Evolutionary conservation across 2,113 vertebrate species (phyloP).

Genomic region (Prunella fulvescens): DNA sequence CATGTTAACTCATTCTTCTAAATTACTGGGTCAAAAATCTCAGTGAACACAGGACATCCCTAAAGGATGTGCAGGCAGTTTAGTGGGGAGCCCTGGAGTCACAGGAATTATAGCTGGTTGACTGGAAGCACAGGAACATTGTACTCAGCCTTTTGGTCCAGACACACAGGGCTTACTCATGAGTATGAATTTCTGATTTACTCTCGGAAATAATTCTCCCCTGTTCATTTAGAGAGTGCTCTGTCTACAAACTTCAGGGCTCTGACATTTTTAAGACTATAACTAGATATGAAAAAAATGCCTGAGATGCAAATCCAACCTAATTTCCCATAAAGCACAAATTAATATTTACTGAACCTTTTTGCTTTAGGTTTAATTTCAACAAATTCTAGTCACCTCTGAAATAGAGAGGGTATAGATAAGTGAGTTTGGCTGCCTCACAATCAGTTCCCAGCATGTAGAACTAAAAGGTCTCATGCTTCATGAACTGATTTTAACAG

Average conservation of each 20-base stretch:
- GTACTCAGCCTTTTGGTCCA: not conserved
- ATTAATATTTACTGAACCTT: slow-evolving; percentile 28
- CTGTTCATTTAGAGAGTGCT: not conserved
- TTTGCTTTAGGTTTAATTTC: not conserved
- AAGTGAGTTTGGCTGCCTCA: not conserved
- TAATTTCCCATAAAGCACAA: not conserved
- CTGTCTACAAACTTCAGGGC: not conserved
- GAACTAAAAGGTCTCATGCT: not conserved
- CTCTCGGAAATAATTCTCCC: not conserved
- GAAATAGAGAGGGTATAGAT: not conserved
- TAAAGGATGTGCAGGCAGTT: not conserved
- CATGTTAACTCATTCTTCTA: not conserved
- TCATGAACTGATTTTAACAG: not conserved
- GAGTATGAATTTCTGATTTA: not conserved
- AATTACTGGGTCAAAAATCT: not conserved
- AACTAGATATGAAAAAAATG: not conserved
- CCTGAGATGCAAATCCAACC: not conserved
- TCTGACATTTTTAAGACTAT: not conserved
- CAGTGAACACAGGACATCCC: not conserved
- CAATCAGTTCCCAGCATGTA: not conserved
- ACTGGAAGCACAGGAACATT: not conserved
- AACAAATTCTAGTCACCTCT: not conserved
- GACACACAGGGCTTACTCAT: not conserved
- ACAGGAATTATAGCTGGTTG: not conserved
- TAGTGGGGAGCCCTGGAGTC: not conserved